A percentile compares a stretch with the other conserved stretches of the same genome.
These are phyloP conservation scores for Nibea albiflora DNA, from an alignment of 2,113 vertebrate species.

Conservation along the genomic window DNA sequence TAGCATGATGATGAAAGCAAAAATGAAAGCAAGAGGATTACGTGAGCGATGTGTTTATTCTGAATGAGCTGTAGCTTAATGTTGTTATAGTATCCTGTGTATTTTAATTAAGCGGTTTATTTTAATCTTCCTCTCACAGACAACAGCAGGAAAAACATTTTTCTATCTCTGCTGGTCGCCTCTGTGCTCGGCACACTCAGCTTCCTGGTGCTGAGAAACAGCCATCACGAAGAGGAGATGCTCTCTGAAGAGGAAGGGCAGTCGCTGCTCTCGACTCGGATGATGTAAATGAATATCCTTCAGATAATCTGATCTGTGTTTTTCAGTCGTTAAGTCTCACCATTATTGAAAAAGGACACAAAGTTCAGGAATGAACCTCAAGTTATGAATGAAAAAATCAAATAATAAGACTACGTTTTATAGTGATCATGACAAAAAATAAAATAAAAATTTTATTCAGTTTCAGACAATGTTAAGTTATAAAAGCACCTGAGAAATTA, in stretches of 20 bases:
- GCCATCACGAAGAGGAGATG: slow-evolving; percentile 71
- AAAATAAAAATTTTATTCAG: neutral
- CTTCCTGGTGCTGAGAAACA: slow-evolving; percentile 91
- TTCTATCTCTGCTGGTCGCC: slow-evolving; percentile 90
- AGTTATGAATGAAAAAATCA: neutral
- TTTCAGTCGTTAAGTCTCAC: neutral
- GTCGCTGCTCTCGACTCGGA: slow-evolving; percentile 74
- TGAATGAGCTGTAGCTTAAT: slow-evolving; percentile 20
- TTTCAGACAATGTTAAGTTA: neutral
- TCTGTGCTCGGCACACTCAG: slow-evolving; percentile 93
- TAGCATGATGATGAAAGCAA: slow-evolving; percentile 12
- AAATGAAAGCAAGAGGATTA: slow-evolving; percentile 25
- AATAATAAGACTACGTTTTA: neutral
- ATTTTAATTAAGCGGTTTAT: slow-evolving; percentile 42
- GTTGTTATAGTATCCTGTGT: slow-evolving; percentile 26
- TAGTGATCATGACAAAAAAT: neutral
- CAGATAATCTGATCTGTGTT: slow-evolving; percentile 23
- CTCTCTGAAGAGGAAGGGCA: slow-evolving; percentile 85
- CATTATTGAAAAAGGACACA: neutral
- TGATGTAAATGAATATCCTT: slow-evolving; percentile 72
- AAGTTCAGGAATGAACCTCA: neutral
- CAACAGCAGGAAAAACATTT: slow-evolving; percentile 90
- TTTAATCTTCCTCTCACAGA: slow-evolving; percentile 82
- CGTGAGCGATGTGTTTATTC: slow-evolving; percentile 11
- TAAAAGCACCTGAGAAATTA: neutral